These are phyloP conservation scores for Smittia sp. DNA, from an alignment of 2,888 invertebrate genomes.

Conservation along the genomic window DNA sequence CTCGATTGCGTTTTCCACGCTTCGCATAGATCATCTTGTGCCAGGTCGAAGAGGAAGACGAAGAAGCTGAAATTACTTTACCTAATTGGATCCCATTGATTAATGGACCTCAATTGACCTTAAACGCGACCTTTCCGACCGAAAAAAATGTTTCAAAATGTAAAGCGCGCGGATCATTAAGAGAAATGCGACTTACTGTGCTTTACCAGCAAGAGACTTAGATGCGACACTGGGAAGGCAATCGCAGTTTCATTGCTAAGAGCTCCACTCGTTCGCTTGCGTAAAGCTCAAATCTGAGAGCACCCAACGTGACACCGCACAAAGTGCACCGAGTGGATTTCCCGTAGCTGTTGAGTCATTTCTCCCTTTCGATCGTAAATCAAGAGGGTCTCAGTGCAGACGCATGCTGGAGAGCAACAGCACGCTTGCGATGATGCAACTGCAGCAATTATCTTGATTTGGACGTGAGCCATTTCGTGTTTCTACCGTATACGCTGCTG, in stretches of 20 bases:
- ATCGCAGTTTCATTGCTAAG: not conserved
- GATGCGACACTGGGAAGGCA: not conserved
- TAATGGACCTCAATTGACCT: conserved; percentile 15
- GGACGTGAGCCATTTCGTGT: not conserved
- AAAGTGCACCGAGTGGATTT: not conserved
- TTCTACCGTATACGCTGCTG: not conserved
- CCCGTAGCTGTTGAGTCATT: not conserved
- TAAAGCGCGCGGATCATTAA: not conserved
- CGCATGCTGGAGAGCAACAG: not conserved
- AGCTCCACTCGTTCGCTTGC: not conserved
- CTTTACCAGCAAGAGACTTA: not conserved
- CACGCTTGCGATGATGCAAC: not conserved
- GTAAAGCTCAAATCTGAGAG: not conserved
- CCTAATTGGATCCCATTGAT: conserved; percentile 31
- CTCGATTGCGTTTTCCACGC: not conserved
- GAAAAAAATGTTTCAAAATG: conserved; percentile 23
- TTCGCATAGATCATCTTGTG: not conserved
- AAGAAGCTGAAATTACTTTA: not conserved
- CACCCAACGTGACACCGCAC: conserved; percentile 9
- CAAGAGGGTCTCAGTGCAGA: not conserved
- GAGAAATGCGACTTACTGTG: not conserved
- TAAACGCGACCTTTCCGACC: conserved; percentile 7
- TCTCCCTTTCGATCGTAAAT: not conserved
- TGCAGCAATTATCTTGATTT: not conserved
- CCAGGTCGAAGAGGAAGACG: not conserved